Base-by-base conservation (phyloP, 2,113 vertebrate genomes). In the Chaenogobius annularis region DNA sequence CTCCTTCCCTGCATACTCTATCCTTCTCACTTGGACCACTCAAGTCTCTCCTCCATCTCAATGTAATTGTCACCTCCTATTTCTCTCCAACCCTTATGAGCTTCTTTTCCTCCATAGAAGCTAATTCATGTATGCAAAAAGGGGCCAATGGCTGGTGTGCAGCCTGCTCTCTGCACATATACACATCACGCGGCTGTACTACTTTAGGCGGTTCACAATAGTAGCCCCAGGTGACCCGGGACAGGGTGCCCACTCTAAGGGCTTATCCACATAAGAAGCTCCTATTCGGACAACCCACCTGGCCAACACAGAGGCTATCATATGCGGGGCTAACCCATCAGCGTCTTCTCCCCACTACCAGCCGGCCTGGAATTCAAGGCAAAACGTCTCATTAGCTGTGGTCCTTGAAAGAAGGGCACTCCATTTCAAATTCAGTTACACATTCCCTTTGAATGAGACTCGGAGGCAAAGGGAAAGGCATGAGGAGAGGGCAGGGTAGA, bases 361-460 rank as follows among this genome's bases (percentile, higher is more conserved):
- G 73, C 73, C 86, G 66, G 84, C 78, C 85, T 83, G 83, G 87
- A 91, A 92, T 93, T 92, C 88, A 93, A 94, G 92, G 90, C 91
- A 94, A 93, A 93, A 90, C 58, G 85, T 92, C 90, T 93, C 91
- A 93, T 94, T 94, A 93, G 89, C 82, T 70, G 73, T 73, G 85
- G 90, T 84, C 91, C 92, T 92, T 91, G 90, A 92, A 92, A 90
- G 91, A 90, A 78, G 89, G 82, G 85, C 80, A 86, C 86, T 90
- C 88, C 84, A 91, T 92, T 90, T 92, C 72, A 84, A 91, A 93
- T 93, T 92, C 91, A 93, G 90, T 93, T 91, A 89, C 83, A 88
- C 87, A 93, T 93, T 94, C 91, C 86, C 90, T 93, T 93, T 94
- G 92, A 93, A 91, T 92, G 84, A 87, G 83, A 89, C 74, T 79